Evolutionary conservation across 2,113 vertebrate species (phyloP), one percentile per base, ranked within the genome.

Genomic region (Delphinapterus leucas): DNA sequence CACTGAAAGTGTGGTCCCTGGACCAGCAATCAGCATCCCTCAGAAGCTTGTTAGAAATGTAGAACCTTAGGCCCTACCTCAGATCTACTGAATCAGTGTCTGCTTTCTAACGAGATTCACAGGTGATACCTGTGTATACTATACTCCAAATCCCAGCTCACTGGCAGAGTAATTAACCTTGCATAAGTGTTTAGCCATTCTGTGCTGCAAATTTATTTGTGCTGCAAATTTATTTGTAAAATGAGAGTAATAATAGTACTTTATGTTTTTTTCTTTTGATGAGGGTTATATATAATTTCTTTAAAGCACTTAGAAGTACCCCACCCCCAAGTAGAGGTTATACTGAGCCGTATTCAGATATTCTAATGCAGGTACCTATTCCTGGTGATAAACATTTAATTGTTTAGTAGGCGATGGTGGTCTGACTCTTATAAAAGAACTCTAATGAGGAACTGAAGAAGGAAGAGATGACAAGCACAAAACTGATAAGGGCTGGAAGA

Each of bases 171-270:
- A 68, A 73, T 26, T 36, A 74, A 73, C 36, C 5, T 81, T 31
- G 41, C 12, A 12, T 96, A 82, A 92, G 1, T 85, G 70, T 38
- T 92, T 38, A 88, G 28, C 20, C 38, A 70, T 88, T 93, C n/a
- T 93, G 26, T 90, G n/a, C 14, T 80, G 23, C 14, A 95, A 67
- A 86, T 92, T 93, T 65, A 85, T 71, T 67, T 86, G 38, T 92
- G n/a, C 14, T 79, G 26, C 18, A 95, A 82, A 86, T 89, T 91
- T 65, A 86, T 71, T 67, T 89, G n/a, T 92, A 87, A 91, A 91
- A 80, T 53, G 58, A 88, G 36, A 82, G 25, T 83, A 90, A 28
- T 83, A 79, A 60, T 53, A 74, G 31, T 80, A 76, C 12, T 23
- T 92, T 1, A 36, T 58, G 0, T n/a, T 63, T 68, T 58, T 65